Percentiles rank a stretch among this genome's conserved stretches.
phyloP scores from a whole-genome alignment of 2,113 vertebrate genomes.

The Cyprinodon variegatus region DNA sequence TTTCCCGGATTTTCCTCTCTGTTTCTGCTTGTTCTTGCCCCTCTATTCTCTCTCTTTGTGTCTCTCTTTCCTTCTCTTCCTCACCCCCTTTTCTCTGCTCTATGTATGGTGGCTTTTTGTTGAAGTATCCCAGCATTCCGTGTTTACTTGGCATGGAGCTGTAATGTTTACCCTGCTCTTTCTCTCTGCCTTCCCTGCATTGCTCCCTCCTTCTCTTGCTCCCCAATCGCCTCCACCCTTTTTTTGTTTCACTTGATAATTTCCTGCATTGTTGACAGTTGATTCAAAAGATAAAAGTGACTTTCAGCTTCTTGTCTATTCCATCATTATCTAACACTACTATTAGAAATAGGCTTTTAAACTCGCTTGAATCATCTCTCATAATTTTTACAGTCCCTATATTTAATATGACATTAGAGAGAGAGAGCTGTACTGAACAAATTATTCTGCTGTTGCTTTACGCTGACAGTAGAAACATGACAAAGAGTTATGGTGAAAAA shows the following conservation, averaged over 20 bases:
- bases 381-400: background rate
- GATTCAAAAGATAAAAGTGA: constrained; percentile 70
- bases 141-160: constrained; percentile 79
- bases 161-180: constrained; percentile 71
- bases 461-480: too few species aligned
- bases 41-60: background rate
- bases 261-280: constrained; percentile 75
- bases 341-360: background rate
- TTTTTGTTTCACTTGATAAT: constrained; percentile 61
- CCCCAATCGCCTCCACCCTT: constrained; percentile 9
- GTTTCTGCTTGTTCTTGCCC: background rate
- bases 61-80: background rate
- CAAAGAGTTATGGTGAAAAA: too few species aligned
- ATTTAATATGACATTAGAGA: background rate
- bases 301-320: constrained; percentile 51
- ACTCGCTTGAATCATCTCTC: background rate
- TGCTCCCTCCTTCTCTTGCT: constrained; percentile 10
- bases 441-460: background rate
- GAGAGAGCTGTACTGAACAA: background rate
- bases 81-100: constrained; percentile 24
- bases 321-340: constrained; percentile 12
- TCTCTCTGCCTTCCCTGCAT: constrained; percentile 18
- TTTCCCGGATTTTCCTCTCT: constrained; percentile 28
- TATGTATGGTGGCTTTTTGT: constrained; percentile 61
- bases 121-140: constrained; percentile 78